Percentiles rank a stretch among this genome's conserved stretches.
Evolutionary conservation across 35 echinoderm and acorn worm genomes (phyloP).

Genomic region (Eucidaris tribuloides): DNA sequence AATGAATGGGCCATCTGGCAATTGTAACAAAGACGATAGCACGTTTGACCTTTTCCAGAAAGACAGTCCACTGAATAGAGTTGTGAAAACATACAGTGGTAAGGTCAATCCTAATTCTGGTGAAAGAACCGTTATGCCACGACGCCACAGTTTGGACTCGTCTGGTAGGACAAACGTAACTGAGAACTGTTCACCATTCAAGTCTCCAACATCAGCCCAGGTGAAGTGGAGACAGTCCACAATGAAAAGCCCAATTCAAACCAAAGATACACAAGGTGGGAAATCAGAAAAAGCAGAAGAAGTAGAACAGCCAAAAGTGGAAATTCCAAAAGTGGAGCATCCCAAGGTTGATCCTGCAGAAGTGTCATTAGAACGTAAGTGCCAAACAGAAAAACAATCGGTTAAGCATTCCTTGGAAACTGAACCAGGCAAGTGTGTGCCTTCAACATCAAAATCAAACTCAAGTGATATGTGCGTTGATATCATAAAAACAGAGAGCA

Average conservation of each 20-base stretch:
- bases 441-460: slow-evolving; percentile 12
- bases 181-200: background rate
- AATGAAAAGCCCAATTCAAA: slow-evolving; percentile 10
- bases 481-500: slow-evolving; percentile 8
- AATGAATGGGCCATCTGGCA: background rate
- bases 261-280: slow-evolving; percentile 18
- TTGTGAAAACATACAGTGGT: background rate
- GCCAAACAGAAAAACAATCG: slow-evolving; percentile 1
- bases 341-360: background rate
- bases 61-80: slow-evolving; percentile 8
- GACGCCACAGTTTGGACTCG: background rate
- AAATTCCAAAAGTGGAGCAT: background rate
- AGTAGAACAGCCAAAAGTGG: background rate
- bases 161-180: background rate
- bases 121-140: background rate
- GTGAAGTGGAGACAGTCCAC: background rate
- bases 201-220: background rate
- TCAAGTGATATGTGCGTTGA: no score
- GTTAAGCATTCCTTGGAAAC: background rate
- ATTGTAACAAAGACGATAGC: background rate
- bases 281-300: background rate
- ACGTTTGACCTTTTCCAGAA: no score
- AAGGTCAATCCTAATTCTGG: slow-evolving; percentile 14
- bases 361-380: background rate
- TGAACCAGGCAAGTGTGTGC: background rate